These are phyloP conservation scores for Himalopsyche japonica DNA, from an alignment of 2,888 invertebrate species.

Conservation along the genomic window DNA sequence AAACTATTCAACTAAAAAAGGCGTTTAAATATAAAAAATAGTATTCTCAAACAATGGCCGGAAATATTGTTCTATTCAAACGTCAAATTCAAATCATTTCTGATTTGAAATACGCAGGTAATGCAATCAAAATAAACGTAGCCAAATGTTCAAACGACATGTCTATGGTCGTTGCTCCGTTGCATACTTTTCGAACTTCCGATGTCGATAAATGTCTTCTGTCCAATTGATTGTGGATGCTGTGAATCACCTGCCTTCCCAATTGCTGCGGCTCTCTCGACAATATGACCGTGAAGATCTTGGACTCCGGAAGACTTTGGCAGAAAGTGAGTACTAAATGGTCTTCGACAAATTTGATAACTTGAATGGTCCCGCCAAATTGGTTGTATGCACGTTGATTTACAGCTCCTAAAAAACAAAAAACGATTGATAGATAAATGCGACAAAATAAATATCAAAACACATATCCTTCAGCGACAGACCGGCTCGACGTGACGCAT, in stretches of 20 bases:
- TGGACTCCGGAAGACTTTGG: slow-evolving; percentile 64
- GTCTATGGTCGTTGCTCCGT: not conserved
- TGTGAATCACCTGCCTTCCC: slow-evolving; percentile 66
- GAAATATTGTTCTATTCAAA: not conserved
- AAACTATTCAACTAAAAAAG: not conserved
- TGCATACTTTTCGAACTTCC: slow-evolving; percentile 68
- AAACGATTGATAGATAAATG: too few species aligned
- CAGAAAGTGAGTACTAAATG: slow-evolving; percentile 81
- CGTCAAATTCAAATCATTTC: not conserved
- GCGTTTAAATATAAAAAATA: not conserved
- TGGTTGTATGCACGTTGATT: slow-evolving; percentile 64
- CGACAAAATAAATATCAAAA: too few species aligned
- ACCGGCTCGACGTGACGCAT: too few species aligned
- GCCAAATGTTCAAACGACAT: not conserved
- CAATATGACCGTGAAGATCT: slow-evolving; percentile 71
- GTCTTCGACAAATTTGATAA: slow-evolving; percentile 75
- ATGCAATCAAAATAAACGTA: slow-evolving; percentile 15
- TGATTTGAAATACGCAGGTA: slow-evolving; percentile 9
- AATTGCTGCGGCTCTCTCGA: slow-evolving; percentile 66
- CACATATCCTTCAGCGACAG: too few species aligned
- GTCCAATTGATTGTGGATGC: slow-evolving; percentile 70
- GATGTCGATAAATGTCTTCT: slow-evolving; percentile 67
- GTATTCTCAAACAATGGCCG: not conserved
- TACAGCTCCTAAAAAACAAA: slow-evolving; percentile 50
- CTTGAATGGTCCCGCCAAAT: slow-evolving; percentile 76